Conservation (phyloP, 2,888 invertebrate genomes). For the Cataglyphis cursor region DNA sequence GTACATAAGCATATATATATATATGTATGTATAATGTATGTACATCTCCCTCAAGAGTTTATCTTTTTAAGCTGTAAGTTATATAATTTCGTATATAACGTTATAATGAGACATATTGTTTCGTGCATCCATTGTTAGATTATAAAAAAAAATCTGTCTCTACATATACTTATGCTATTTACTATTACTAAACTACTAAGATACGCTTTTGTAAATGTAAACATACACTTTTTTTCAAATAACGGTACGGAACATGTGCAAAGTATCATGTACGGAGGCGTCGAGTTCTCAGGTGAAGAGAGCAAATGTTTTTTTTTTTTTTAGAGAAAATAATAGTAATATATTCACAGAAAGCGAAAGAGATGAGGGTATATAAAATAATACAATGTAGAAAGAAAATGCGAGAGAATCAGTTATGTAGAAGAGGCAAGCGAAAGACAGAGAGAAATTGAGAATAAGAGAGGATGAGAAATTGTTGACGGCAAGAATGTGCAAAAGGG, state of each 20-base stretch:
- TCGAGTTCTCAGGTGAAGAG: constrained; percentile 64
- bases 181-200: constrained; percentile 67
- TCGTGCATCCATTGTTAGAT: constrained; percentile 64
- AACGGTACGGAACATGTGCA: constrained; percentile 65
- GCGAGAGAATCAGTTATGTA: constrained; percentile 33
- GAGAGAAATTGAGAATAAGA: constrained; percentile 54
- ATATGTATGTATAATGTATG: constrained; percentile 28
- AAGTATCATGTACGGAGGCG: constrained; percentile 60
- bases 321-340: constrained; percentile 76
- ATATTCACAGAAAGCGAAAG: constrained; percentile 70
- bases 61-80: constrained; percentile 67
- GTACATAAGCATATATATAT: constrained; percentile 20
- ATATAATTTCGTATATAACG: constrained; percentile 52
- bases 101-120: constrained; percentile 56
- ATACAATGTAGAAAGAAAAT: constrained; percentile 55
- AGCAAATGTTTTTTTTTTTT: constrained; percentile 72
- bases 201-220: constrained; percentile 73
- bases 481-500: constrained; percentile 61
- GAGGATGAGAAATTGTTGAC: constrained; percentile 63
- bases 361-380: constrained; percentile 67
- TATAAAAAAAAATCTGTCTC: constrained; percentile 61
- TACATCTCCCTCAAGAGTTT: constrained; percentile 32
- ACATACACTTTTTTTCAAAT: constrained; percentile 66
- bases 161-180: constrained; percentile 74
- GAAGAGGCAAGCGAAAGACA: constrained; percentile 35